Conservation (phyloP, 2,113 vertebrate species). For the Sinocyclocheilus grahami region DNA sequence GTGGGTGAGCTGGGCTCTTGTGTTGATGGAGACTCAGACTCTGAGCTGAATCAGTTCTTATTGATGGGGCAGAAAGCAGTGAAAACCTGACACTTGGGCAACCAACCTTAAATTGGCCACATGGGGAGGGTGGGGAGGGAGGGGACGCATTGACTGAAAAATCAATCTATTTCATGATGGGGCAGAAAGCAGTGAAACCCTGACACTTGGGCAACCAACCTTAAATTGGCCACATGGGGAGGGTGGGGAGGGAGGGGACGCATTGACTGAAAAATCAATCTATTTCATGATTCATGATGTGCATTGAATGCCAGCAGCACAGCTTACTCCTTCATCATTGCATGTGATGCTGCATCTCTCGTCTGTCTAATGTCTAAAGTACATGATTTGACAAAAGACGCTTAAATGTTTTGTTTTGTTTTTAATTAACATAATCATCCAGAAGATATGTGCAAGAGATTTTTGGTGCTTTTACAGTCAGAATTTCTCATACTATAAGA, state of each 20-base stretch:
- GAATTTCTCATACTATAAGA: not conserved
- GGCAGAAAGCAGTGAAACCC: conserved; percentile 39
- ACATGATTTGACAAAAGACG: not conserved
- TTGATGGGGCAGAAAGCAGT: conserved; percentile 33
- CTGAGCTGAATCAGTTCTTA: conserved; percentile 26
- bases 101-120: conserved; percentile 30
- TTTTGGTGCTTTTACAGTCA: not conserved
- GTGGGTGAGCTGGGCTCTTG: not conserved
- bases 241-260: not conserved
- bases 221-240: conserved; percentile 40
- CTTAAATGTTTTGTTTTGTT: not conserved
- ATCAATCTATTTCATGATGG: conserved; percentile 50
- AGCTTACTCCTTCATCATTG: conserved; percentile 50
- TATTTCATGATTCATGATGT: conserved; percentile 56
- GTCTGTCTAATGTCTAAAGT: not conserved
- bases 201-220: conserved; percentile 44
- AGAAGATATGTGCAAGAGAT: not conserved
- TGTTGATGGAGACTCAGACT: not conserved
- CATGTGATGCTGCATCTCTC: conserved; percentile 24
- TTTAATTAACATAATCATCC: not conserved
- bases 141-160: conserved; percentile 9
- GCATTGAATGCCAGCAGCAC: conserved; percentile 36
- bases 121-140: conserved; percentile 35
- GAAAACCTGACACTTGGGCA: conserved; percentile 50
- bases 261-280: conserved; percentile 56